Conservation (phyloP, 2,113 vertebrate genomes). For the Colinus virginianus region DNA sequence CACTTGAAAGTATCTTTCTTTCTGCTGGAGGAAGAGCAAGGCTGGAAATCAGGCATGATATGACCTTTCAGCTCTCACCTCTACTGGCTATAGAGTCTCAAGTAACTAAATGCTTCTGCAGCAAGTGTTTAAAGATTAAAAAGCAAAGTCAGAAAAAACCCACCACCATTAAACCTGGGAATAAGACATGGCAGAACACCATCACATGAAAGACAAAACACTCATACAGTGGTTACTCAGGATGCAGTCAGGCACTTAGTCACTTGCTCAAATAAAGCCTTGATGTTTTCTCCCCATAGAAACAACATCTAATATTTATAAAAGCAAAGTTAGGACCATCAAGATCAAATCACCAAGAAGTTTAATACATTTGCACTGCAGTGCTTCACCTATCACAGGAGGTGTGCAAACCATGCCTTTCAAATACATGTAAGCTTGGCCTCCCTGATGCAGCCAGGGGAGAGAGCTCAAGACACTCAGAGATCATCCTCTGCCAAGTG, state of each 20-base stretch:
- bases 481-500: background rate
- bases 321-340: background rate
- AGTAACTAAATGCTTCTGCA: background rate
- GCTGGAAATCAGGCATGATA: background rate
- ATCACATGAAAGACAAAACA: conserved; percentile 7
- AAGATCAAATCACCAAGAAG: conserved; percentile 1
- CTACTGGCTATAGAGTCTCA: background rate
- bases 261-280: conserved; percentile 6
- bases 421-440: background rate
- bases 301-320: conserved; percentile 37
- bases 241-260: conserved; percentile 22
- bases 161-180: background rate
- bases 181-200: background rate
- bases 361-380: background rate
- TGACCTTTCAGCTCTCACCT: background rate
- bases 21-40: background rate
- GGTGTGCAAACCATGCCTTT: background rate
- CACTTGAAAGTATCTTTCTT: background rate
- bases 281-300: background rate
- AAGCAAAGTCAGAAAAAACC: background rate
- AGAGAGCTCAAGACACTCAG: background rate
- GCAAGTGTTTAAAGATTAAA: background rate
- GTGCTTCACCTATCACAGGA: background rate
- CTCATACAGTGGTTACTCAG: conserved; percentile 24
- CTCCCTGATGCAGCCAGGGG: background rate